Evolutionary conservation across 2,888 invertebrate species (phyloP).

Genomic region (Seira sanloemensis): DNA sequence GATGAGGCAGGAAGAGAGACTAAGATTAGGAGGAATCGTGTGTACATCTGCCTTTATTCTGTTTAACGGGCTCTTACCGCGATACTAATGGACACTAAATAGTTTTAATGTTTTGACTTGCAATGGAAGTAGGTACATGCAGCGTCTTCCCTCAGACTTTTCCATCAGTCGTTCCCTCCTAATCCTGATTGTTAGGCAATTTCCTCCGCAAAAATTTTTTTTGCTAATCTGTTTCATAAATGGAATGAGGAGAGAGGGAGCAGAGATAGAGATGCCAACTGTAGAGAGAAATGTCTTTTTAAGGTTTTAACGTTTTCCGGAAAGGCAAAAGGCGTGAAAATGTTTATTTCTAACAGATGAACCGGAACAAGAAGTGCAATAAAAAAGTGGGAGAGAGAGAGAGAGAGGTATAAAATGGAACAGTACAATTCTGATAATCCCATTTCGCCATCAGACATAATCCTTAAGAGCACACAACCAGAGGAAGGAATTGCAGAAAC

Average conservation of each 20-base stretch:
- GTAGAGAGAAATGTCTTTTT: background rate
- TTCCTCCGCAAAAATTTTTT: background rate
- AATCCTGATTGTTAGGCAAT: background rate
- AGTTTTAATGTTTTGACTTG: background rate
- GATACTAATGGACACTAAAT: background rate
- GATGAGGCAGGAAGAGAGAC: background rate
- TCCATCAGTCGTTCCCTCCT: no score
- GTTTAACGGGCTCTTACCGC: background rate
- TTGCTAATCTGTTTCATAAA: background rate
- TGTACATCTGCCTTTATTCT: background rate
- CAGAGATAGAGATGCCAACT: no score
- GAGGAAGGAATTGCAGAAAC: no score
- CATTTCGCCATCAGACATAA: background rate
- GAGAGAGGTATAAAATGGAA: background rate
- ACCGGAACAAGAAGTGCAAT: background rate
- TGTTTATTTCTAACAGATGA: constrained; percentile 6
- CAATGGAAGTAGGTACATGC: no score
- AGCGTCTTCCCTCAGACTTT: no score
- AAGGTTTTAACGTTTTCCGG: background rate
- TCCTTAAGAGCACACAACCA: background rate
- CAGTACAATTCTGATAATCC: constrained; percentile 7
- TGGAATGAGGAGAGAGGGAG: background rate
- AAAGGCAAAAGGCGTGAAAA: background rate
- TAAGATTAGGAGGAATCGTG: background rate
- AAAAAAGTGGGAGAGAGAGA: no score